Base-by-base conservation (phyloP, 2,797 vertebrate genomes). In the Cossypha caffra region DNA sequence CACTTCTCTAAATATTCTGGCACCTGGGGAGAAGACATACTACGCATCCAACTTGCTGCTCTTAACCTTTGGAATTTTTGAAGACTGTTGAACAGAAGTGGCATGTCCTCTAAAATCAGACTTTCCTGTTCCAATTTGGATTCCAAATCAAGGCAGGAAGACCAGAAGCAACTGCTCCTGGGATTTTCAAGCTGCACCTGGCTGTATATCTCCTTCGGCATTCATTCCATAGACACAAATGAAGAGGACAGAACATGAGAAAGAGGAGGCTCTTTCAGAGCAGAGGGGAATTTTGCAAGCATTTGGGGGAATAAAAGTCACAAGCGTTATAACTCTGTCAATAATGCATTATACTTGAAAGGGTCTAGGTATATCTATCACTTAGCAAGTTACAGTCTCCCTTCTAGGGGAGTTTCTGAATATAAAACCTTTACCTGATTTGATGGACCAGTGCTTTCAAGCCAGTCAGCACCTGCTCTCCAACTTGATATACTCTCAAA, bases 381-480 rank as follows among this genome's bases (percentile, higher is more conserved):
- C 73, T 54, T 91, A 62, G 84, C 74, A 90, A 75, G 87, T 92
- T 55, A 76, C 77, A 68, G 85, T 93, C 63, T 45, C 20, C 55
- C 84, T 96, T 97, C 97, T 93, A 78, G 96, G 90, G 96, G 68
- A 75, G 92, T 83, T 92, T 90, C 90, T 94, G 83, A 81, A 66
- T 55, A 89, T 75, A 95, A 97, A 98, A 73, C 71, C 76, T 80
- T 86, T 92, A 96, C 94, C 97, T 98, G 86, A 96, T 97, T 89
- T 96, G 97, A 97, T 73, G 93, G 97, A 92, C 96, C 91, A 87
- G 74, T 40, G 77, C 95, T 97, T 97, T 97, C 95, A 98, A 98
- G 98, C 98, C 95, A 98, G 98, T 98, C 98, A 98, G 98, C 98
- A 99, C 99, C 99, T 98, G 98, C 98, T 98, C 97, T 98, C 95